Percentiles rank a stretch among this genome's conserved stretches.
Evolutionary conservation across 1,140 invertebrate genomes (phyloP).

Genomic region (Tetramorium alpestre): DNA sequence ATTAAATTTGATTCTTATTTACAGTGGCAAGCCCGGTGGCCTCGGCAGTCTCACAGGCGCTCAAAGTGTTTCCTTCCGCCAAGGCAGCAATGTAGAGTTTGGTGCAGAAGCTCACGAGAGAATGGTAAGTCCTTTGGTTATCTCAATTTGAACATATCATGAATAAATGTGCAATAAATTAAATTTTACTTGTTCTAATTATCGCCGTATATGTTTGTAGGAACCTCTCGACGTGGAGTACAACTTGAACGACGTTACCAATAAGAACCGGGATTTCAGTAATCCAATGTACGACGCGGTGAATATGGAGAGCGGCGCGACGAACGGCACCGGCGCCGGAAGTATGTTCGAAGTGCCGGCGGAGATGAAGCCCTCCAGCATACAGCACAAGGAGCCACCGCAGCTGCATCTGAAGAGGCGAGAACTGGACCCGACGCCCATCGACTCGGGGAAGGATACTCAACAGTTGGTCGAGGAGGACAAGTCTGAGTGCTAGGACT

Average conservation of each 20-base stretch:
- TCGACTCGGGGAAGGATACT: constrained; percentile 97
- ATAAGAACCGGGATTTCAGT: constrained; percentile 95
- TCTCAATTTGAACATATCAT: not conserved
- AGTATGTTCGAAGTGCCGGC: constrained; percentile 93
- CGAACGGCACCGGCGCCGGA: constrained; percentile 88
- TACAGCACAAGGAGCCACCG: constrained; percentile 91
- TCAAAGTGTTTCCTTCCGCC: constrained; percentile 97
- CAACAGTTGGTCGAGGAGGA: constrained; percentile 96
- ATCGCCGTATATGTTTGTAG: constrained; percentile 72
- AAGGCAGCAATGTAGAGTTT: constrained; percentile 97
- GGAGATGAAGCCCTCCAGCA: constrained; percentile 92
- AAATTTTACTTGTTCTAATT: constrained; percentile 3
- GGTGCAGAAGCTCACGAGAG: constrained; percentile 87
- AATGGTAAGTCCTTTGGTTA: constrained; percentile 78
- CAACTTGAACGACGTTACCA: constrained; percentile 89
- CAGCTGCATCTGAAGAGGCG: constrained; percentile 90
- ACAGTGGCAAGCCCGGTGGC: constrained; percentile 91
- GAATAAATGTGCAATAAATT: not conserved
- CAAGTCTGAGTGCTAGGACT: constrained; percentile 87
- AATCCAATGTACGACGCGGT: constrained; percentile 98
- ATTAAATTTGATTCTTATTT: constrained; percentile 70
- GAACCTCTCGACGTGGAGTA: constrained; percentile 91
- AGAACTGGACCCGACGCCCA: constrained; percentile 92
- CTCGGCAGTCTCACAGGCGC: constrained; percentile 92
- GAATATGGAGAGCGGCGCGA: constrained; percentile 86